Evolutionary conservation across 2,797 vertebrate species (phyloP), one percentile per base, ranked within the genome.

Genomic region (Rhinogobio ventralis): DNA sequence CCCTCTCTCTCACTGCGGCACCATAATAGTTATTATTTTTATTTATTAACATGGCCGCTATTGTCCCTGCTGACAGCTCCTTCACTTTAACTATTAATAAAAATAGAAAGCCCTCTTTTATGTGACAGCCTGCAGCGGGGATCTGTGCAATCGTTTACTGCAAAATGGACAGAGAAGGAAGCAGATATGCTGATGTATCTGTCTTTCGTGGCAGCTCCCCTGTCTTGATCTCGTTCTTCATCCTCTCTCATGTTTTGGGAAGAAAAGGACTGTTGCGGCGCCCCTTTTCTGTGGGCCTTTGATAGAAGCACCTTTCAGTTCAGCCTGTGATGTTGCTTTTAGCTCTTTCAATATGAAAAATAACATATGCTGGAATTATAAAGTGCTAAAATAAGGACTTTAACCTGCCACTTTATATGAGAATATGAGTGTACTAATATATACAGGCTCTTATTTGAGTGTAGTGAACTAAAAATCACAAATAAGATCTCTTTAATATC

Each of bases 51-150:
- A 94, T 93, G 92, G 93, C 93, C 84, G 92, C 94, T 93, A 94
- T 89, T 92, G 94, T 95, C 94, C 93, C 93, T 87, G 90, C 90
- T 95, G 95, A 96, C 94, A 96, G 95, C 89, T 91, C 91, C 94
- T 93, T 93, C 95, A 96, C 95, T 97, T 97, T 96, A 95, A 96
- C 95, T 96, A 97, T 97, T 96, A 96, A 96, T 96, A 95, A 94
- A 95, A 96, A 94, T 89, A 90, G 93, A 93, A 91, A 14, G 92
- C 77, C 90, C 91, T 93, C 77, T 91, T 94, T 93, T 92, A 92
- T 93, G 92, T 92, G 93, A 92, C 93, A 86, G 92, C 51, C 90
- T 87, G 89, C 87, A 89, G 91, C 83, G 71, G 92, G 90, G 91
- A 84, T 90, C 89, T 88, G 90, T 83, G 89, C 93, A 91, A 90